Evolutionary conservation across 2,113 vertebrate species (phyloP).

Genomic region (Aspiorhynchus laticeps): DNA sequence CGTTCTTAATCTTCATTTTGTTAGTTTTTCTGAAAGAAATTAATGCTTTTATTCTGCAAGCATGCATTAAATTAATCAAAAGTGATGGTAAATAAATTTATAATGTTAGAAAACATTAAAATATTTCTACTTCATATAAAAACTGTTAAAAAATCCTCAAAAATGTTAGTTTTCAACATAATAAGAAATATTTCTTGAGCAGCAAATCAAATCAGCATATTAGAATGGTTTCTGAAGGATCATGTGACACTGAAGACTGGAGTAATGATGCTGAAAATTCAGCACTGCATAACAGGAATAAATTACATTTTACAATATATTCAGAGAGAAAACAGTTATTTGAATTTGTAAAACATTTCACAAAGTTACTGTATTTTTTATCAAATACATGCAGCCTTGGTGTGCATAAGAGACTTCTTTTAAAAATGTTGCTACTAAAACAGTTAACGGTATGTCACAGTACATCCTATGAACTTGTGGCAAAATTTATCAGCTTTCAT

Average conservation of each 20-base stretch:
- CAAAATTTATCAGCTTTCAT: not conserved
- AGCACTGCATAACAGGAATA: not conserved
- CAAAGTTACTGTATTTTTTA: not conserved
- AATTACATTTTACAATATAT: not conserved
- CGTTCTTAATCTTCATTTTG: too few relatives aligned
- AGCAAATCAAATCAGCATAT: not conserved
- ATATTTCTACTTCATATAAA: not conserved
- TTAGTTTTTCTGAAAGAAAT: not conserved
- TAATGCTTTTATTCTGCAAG: not conserved
- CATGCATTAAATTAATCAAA: not conserved
- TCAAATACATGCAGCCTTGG: not conserved
- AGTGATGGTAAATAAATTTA: not conserved
- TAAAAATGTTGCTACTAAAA: not conserved
- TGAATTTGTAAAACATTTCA: not conserved
- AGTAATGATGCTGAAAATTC: not conserved
- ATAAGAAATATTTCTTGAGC: not conserved
- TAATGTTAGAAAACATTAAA: too few relatives aligned
- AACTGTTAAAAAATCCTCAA: not conserved
- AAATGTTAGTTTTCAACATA: too few relatives aligned
- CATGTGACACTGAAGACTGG: not conserved
- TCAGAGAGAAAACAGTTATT: not conserved
- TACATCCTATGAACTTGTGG: not conserved
- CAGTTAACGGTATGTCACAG: not conserved
- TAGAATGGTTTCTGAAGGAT: not conserved
- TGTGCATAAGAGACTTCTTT: not conserved